phyloP scores from a whole-genome alignment of 2,888 invertebrate species.

The Sesia bembeciformis region DNA sequence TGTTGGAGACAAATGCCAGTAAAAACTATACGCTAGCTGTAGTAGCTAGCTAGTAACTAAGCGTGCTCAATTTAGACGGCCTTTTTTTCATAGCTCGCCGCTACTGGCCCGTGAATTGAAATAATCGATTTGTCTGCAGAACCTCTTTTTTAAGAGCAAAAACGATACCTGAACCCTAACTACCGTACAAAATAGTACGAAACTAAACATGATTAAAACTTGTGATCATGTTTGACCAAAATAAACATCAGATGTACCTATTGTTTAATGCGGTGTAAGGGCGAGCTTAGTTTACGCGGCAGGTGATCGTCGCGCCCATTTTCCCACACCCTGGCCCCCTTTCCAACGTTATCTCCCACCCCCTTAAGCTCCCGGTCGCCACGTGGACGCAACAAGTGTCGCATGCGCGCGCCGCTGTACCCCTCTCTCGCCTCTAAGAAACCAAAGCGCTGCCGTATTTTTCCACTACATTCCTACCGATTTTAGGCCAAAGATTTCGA shows the following conservation, averaged over 20 bases:
- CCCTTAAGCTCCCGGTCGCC: slow-evolving; percentile 15
- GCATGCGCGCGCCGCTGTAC: slow-evolving; percentile 31
- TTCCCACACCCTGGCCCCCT: slow-evolving; percentile 25
- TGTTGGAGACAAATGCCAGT: not conserved
- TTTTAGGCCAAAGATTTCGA: slow-evolving; percentile 11
- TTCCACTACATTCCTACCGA: slow-evolving; percentile 33
- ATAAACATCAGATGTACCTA: slow-evolving; percentile 4
- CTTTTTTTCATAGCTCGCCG: not conserved
- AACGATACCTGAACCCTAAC: too few relatives aligned
- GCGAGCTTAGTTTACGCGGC: slow-evolving; percentile 15
- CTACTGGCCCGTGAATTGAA: not conserved
- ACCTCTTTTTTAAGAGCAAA: not conserved
- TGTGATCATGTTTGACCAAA: slow-evolving; percentile 3
- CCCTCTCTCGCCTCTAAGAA: slow-evolving; percentile 19
- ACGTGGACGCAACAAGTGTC: slow-evolving; percentile 65
- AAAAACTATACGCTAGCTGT: not conserved
- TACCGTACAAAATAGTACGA: slow-evolving; percentile 1
- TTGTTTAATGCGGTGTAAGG: slow-evolving; percentile 9
- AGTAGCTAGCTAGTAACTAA: not conserved
- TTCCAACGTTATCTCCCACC: not conserved
- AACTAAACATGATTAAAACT: not conserved
- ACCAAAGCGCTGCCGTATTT: slow-evolving; percentile 37
- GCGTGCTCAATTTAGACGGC: not conserved
- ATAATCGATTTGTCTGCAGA: not conserved
- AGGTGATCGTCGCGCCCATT: slow-evolving; percentile 28